These are phyloP conservation scores for Phanerotoma sp. DNA, from an alignment of 2,888 invertebrate species.

Conservation along the genomic window DNA sequence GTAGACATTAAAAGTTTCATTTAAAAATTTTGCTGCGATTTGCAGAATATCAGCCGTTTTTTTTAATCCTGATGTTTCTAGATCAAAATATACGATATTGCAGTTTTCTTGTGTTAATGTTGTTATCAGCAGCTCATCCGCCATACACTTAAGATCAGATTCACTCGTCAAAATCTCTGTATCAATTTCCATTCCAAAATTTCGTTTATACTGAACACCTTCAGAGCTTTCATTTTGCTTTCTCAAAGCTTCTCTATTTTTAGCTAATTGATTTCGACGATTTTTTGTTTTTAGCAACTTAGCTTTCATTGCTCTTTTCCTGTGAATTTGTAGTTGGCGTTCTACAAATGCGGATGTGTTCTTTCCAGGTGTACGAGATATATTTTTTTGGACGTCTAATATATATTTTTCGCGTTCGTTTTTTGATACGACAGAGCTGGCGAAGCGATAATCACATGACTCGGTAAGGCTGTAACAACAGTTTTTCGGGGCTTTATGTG, in stretches of 20 bases:
- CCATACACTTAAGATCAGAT: background rate
- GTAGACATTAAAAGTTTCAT: slow-evolving; percentile 11
- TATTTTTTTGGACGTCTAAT: slow-evolving; percentile 6
- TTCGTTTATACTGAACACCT: slow-evolving; percentile 28
- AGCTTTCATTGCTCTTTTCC: slow-evolving; percentile 15
- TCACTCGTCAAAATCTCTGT: background rate
- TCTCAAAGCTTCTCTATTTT: slow-evolving; percentile 15
- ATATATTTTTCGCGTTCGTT: slow-evolving; percentile 22
- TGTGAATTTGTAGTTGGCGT: background rate
- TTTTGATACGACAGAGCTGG: slow-evolving; percentile 15
- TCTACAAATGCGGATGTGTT: background rate
- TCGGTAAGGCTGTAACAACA: slow-evolving; percentile 12
- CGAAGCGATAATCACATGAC: slow-evolving; percentile 15
- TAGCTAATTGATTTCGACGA: slow-evolving; percentile 17
- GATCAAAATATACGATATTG: slow-evolving; percentile 32
- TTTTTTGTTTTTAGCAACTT: slow-evolving; percentile 19
- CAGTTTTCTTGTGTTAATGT: background rate
- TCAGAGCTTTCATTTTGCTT: slow-evolving; percentile 20
- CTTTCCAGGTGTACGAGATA: slow-evolving; percentile 1
- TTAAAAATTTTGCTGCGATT: slow-evolving; percentile 30
- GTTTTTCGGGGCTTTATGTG: slow-evolving; percentile 35
- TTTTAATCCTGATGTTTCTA: slow-evolving; percentile 34
- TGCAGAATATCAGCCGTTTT: slow-evolving; percentile 30
- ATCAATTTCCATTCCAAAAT: slow-evolving; percentile 27
- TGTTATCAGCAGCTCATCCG: background rate